These are phyloP conservation scores for Parapsyche elsis DNA, from an alignment of 1,140 invertebrate species.

Conservation along the genomic window DNA sequence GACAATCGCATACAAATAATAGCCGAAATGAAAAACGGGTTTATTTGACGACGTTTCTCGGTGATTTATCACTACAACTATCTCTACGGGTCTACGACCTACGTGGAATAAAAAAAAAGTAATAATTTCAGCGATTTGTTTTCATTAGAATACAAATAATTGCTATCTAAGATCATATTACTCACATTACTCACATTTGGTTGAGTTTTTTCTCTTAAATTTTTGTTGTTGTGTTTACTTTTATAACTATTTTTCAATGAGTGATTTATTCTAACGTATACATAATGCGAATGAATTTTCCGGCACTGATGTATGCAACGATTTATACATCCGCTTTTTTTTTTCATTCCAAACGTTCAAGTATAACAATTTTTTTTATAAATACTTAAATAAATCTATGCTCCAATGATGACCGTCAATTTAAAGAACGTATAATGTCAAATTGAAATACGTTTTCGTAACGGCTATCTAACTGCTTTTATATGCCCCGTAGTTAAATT, in stretches of 20 bases:
- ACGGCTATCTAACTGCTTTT: no score
- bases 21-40: constrained; percentile 27
- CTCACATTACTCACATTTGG: no score
- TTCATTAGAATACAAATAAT: not conserved
- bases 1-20: constrained; percentile 27
- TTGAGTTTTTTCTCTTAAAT: no score
- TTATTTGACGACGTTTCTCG: constrained; percentile 23
- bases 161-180: no score
- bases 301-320: not conserved
- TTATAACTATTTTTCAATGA: no score
- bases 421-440: no score
- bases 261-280: no score
- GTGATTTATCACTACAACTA: constrained; percentile 11
- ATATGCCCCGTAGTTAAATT: no score
- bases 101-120: not conserved
- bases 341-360: not conserved
- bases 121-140: constrained; percentile 1
- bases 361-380: not conserved
- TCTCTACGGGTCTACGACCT: not conserved
- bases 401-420: no score
- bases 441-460: no score
- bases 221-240: no score
- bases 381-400: no score
- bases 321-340: constrained; percentile 9
- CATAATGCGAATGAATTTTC: not conserved